Evolutionary conservation across 2,113 vertebrate genomes (phyloP).

Genomic region (Leptobrachium ailaonicum): DNA sequence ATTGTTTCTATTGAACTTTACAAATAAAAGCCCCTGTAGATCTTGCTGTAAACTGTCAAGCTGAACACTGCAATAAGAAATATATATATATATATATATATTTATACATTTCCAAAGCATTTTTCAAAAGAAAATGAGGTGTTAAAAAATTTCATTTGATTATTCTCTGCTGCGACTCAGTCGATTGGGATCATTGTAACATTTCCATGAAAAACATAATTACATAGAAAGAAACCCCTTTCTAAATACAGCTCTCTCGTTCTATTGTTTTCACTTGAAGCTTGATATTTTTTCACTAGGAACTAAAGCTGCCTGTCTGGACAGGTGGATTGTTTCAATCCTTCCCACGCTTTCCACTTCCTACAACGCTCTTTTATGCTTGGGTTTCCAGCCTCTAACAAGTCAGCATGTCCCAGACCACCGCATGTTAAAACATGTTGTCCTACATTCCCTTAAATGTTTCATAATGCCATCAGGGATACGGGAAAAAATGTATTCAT

Average conservation of each 20-base stretch:
- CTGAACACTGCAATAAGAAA: slow-evolving; percentile 5
- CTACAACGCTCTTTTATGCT: slow-evolving; percentile 10
- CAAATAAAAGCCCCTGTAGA: background rate
- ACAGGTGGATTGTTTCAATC: slow-evolving; percentile 23
- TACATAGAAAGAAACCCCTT: slow-evolving; percentile 7
- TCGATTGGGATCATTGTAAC: slow-evolving; percentile 14
- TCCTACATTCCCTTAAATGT: background rate
- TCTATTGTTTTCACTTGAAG: slow-evolving; percentile 20
- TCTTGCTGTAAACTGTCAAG: background rate
- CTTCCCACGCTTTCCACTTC: slow-evolving; percentile 40
- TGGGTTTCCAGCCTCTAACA: slow-evolving; percentile 7
- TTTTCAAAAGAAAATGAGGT: slow-evolving; percentile 1
- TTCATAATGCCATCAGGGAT: background rate
- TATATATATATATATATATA: background rate
- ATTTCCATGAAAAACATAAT: slow-evolving; percentile 37
- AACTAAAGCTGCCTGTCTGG: slow-evolving; percentile 34
- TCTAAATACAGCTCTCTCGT: slow-evolving; percentile 24
- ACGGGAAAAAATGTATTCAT: too few species aligned
- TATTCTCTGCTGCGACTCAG: background rate
- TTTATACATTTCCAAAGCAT: background rate
- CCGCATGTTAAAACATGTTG: slow-evolving; percentile 29
- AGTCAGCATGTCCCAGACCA: slow-evolving; percentile 33
- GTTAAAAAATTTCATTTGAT: slow-evolving; percentile 1
- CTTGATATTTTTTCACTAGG: slow-evolving; percentile 26
- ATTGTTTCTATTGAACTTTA: too few species aligned